Conservation (phyloP, 2,113 vertebrate species). For the Sclerurus mexicanus region DNA sequence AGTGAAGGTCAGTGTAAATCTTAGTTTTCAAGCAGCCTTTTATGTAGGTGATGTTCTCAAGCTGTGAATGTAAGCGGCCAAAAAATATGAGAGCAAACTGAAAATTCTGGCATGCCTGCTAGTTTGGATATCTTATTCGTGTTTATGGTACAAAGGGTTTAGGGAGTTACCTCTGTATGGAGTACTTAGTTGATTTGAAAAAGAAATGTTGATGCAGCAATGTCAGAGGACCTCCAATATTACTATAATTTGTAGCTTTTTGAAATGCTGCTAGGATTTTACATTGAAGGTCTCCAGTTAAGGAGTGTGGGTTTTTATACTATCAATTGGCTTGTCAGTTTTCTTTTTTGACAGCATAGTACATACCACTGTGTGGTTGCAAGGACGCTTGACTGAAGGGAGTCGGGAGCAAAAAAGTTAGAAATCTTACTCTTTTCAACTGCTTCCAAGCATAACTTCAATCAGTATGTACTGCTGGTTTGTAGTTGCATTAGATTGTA, state of each 20-base stretch:
- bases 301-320: neutral
- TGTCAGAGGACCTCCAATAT: neutral
- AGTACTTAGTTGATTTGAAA: neutral
- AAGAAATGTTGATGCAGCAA: rapidly evolving
- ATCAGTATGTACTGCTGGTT: neutral
- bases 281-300: neutral
- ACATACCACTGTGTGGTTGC: neutral
- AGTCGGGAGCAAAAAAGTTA: neutral
- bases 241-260: neutral
- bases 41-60: neutral
- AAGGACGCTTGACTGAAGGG: neutral
- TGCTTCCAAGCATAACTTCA: neutral
- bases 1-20: neutral
- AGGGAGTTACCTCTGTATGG: neutral
- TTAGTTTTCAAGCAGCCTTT: neutral
- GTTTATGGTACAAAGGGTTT: neutral
- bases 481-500: neutral
- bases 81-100: neutral
- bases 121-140: neutral
- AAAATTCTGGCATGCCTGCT: neutral
- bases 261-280: neutral
- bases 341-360: neutral
- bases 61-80: neutral
- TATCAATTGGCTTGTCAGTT: neutral
- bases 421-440: neutral